Conservation (phyloP, 2,888 invertebrate species). For the Disparrhopalites patrizii region DNA sequence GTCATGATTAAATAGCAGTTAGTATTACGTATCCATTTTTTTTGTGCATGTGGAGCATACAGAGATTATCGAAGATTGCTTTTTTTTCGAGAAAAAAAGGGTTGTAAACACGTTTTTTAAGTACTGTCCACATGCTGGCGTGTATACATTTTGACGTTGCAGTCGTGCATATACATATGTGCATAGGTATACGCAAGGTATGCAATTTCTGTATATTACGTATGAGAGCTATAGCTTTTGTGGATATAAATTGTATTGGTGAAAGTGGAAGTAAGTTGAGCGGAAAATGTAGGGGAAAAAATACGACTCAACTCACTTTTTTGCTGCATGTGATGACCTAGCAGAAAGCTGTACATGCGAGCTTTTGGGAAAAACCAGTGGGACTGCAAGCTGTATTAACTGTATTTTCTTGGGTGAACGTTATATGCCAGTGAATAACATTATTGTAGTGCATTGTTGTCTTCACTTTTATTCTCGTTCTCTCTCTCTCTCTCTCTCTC, state of each 20-base stretch:
- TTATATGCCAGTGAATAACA: too few species aligned
- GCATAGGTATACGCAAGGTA: not conserved
- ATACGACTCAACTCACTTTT: not conserved
- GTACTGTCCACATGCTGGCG: not conserved
- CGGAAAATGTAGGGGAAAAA: slow-evolving; percentile 8
- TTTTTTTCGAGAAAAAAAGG: too few species aligned
- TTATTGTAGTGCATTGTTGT: too few species aligned
- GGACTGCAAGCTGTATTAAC: not conserved
- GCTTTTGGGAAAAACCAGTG: not conserved
- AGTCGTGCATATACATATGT: not conserved
- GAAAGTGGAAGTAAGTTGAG: slow-evolving; percentile 16
- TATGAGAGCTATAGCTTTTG: too few species aligned
- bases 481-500: too few species aligned
- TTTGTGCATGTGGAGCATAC: not conserved
- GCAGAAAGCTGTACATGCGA: too few species aligned
- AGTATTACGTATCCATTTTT: not conserved
- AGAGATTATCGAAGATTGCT: not conserved
- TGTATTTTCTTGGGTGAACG: too few species aligned
- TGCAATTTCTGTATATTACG: too few species aligned
- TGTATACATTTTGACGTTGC: not conserved
- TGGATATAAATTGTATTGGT: not conserved
- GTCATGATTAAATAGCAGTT: too few species aligned
- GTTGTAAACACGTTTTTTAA: too few species aligned
- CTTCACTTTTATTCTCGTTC: too few species aligned
- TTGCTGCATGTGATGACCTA: too few species aligned